Percentiles rank a stretch among this genome's conserved stretches.
Conservation (phyloP, 2,888 invertebrate genomes). For the Eristalinus aeneus region DNA sequence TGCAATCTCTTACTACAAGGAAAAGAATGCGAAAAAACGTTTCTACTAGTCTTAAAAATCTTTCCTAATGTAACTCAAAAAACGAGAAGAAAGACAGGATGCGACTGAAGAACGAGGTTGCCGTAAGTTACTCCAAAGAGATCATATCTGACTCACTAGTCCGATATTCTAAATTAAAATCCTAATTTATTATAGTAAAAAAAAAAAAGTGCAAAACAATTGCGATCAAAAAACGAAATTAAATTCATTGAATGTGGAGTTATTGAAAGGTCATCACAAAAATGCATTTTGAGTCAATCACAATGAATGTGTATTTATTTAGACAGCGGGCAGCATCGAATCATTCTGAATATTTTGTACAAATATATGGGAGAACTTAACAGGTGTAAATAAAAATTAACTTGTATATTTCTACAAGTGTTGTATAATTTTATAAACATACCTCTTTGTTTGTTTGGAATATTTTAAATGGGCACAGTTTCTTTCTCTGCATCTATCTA, state of each 20-base stretch:
- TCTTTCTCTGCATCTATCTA: too few relatives aligned
- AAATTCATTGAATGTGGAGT: neutral
- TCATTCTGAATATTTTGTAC: constrained; percentile 44
- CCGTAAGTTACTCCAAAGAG: constrained; percentile 61
- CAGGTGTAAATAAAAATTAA: constrained; percentile 56
- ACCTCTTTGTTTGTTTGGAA: neutral
- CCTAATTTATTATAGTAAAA: constrained; percentile 27
- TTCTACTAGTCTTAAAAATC: constrained; percentile 80
- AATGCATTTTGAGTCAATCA: constrained; percentile 34
- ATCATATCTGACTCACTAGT: constrained; percentile 25
- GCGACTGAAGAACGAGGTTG: constrained; percentile 57
- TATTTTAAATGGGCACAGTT: neutral
- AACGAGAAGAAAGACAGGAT: constrained; percentile 53
- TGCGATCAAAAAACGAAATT: neutral
- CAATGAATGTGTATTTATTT: constrained; percentile 39
- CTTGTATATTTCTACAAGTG: constrained; percentile 61
- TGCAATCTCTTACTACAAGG: constrained; percentile 96
- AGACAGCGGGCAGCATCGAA: constrained; percentile 35
- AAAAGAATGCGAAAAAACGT: constrained; percentile 93
- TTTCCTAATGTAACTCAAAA: constrained; percentile 38
- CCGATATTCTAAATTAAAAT: constrained; percentile 13
- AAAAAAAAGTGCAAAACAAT: neutral
- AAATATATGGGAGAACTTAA: constrained; percentile 45
- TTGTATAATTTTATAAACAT: constrained; percentile 48
- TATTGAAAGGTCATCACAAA: neutral